A percentile compares a stretch with the other conserved stretches of the same genome.
phyloP scores from a whole-genome alignment of 2,888 invertebrate genomes.

The Sarcophaga caerulescens region DNA sequence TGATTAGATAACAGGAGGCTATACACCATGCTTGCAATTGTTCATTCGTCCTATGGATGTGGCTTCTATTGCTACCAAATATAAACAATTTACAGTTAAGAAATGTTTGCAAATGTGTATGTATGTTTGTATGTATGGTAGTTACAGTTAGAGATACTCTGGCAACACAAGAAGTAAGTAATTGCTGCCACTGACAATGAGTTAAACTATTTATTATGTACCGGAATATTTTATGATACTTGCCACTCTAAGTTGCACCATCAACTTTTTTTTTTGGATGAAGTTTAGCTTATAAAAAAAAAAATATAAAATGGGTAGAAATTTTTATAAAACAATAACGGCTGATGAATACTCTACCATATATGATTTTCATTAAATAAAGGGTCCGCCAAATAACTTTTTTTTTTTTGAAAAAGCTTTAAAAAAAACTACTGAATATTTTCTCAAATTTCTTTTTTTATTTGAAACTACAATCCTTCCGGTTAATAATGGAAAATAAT shows the following conservation, averaged over 20 bases:
- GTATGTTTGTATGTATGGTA: background rate
- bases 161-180: conserved; percentile 49
- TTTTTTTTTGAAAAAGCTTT: too few relatives aligned
- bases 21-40: background rate
- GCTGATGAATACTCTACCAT: background rate
- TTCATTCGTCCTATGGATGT: background rate
- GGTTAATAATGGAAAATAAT: too few relatives aligned
- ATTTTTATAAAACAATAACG: background rate
- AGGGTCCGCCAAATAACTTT: too few relatives aligned
- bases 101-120: background rate
- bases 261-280: conserved; percentile 31
- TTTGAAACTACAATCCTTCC: too few relatives aligned
- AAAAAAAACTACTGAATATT: too few relatives aligned
- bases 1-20: conserved; percentile 48
- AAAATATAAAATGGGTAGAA: background rate
- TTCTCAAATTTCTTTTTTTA: too few relatives aligned
- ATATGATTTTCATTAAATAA: too few relatives aligned
- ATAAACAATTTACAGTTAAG: background rate
- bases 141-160: background rate
- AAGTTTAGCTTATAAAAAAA: background rate
- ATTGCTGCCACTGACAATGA: conserved; percentile 63
- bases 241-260: conserved; percentile 46
- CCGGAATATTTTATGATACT: conserved; percentile 60
- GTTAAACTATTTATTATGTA: conserved; percentile 62
- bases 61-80: background rate